A percentile compares a stretch with the other conserved stretches of the same genome.
phyloP scores from a whole-genome alignment of 2,113 vertebrate genomes.

The Trinectes maculatus region DNA sequence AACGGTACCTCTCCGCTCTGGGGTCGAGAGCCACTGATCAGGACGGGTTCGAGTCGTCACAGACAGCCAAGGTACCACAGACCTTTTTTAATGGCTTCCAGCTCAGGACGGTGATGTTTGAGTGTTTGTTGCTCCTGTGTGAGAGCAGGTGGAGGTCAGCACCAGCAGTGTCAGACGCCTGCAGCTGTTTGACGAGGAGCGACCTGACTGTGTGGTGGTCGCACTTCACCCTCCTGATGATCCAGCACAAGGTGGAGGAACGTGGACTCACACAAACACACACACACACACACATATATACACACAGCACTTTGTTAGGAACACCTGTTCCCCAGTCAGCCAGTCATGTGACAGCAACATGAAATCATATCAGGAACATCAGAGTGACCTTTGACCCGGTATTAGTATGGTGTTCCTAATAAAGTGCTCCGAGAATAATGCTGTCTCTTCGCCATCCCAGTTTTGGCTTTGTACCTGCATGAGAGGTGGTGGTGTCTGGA shows the following conservation, averaged over 20 bases:
- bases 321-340: background rate
- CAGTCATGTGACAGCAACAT: too few species aligned
- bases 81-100: background rate
- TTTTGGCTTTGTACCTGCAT: conserved; percentile 85
- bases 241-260: conserved; percentile 62
- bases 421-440: too few species aligned
- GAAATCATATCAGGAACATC: too few species aligned
- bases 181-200: conserved; percentile 71
- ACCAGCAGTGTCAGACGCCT: conserved; percentile 55
- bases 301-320: background rate
- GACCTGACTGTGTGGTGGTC: conserved; percentile 53
- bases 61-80: conserved; percentile 39
- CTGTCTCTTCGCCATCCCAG: conserved; percentile 68
- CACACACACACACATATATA: background rate
- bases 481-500: conserved; percentile 86
- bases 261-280: background rate
- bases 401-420: background rate
- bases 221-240: conserved; percentile 66
- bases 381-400: background rate
- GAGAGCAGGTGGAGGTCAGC: conserved; percentile 69
- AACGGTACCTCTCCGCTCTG: conserved; percentile 47
- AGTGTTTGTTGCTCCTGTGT: background rate
- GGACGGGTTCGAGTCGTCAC: conserved; percentile 33
- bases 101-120: background rate
- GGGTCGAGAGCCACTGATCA: conserved; percentile 4